Evolutionary conservation across 2,888 invertebrate species (phyloP).

Genomic region (Tiliacea citrago): DNA sequence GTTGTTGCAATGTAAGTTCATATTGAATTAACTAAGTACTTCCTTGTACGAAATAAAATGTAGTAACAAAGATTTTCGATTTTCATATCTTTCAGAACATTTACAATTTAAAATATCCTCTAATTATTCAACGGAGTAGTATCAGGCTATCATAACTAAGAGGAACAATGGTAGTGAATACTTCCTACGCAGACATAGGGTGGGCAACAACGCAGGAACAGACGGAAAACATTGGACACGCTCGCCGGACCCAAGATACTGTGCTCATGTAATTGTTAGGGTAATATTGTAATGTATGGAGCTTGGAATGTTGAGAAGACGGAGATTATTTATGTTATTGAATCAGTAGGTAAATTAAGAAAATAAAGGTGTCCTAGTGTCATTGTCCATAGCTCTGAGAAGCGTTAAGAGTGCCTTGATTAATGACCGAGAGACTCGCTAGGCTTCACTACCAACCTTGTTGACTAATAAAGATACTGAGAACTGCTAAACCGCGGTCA

Average conservation of each 20-base stretch:
- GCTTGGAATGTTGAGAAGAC: conserved; percentile 17
- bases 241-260: conserved; percentile 70
- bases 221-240: conserved; percentile 87
- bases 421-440: not conserved
- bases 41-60: not conserved
- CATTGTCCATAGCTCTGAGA: not conserved
- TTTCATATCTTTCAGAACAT: conserved; percentile 16
- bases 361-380: too few relatives aligned
- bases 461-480: too few relatives aligned
- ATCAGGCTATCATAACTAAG: conserved; percentile 55
- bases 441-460: not conserved
- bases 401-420: not conserved
- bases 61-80: conserved; percentile 10
- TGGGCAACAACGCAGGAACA: conserved; percentile 77
- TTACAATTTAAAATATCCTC: conserved; percentile 52
- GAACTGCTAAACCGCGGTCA: too few relatives aligned
- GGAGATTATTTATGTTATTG: not conserved
- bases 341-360: not conserved
- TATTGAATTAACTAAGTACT: too few relatives aligned
- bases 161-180: conserved; percentile 71
- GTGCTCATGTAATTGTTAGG: conserved; percentile 51
- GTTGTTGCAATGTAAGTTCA: too few relatives aligned
- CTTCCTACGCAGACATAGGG: conserved; percentile 81
- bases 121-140: conserved; percentile 56
- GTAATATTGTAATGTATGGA: conserved; percentile 42